A percentile compares a stretch with the other conserved stretches of the same genome.
These are phyloP conservation scores for Rhinoraja longicauda DNA, from an alignment of 2,797 vertebrate genomes.

Conservation along the genomic window DNA sequence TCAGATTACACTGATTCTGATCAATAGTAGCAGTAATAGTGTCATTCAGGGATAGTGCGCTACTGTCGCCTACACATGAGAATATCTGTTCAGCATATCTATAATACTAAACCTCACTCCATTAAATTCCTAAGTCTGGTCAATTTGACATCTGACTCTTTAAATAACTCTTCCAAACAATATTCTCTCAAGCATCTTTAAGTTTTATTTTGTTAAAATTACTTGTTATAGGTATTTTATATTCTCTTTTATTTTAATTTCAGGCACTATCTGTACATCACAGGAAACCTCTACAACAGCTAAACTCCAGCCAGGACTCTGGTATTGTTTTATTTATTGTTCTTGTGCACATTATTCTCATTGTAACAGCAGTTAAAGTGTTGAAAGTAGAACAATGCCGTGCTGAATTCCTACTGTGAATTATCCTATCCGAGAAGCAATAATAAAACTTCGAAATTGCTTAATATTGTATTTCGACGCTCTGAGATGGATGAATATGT, in stretches of 20 bases:
- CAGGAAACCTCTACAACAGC: slow-evolving; percentile 10
- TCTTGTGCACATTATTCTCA: not conserved
- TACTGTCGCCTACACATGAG: not conserved
- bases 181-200: not conserved
- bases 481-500: not conserved
- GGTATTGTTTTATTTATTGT: slow-evolving; percentile 11
- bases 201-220: not conserved
- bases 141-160: no score
- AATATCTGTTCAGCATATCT: not conserved
- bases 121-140: not conserved
- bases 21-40: not conserved
- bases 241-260: slow-evolving; percentile 11
- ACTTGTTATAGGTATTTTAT: not conserved
- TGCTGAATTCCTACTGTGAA: not conserved
- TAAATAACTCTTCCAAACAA: no score
- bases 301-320: not conserved
- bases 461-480: not conserved
- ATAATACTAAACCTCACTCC: not conserved
- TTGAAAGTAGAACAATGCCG: not conserved
- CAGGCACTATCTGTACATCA: not conserved
- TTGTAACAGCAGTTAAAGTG: not conserved
- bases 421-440: not conserved
- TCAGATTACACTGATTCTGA: not conserved
- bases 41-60: no score
- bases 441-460: not conserved